phyloP scores from a whole-genome alignment of 2,797 vertebrate species.

The Sebastes alutus region DNA sequence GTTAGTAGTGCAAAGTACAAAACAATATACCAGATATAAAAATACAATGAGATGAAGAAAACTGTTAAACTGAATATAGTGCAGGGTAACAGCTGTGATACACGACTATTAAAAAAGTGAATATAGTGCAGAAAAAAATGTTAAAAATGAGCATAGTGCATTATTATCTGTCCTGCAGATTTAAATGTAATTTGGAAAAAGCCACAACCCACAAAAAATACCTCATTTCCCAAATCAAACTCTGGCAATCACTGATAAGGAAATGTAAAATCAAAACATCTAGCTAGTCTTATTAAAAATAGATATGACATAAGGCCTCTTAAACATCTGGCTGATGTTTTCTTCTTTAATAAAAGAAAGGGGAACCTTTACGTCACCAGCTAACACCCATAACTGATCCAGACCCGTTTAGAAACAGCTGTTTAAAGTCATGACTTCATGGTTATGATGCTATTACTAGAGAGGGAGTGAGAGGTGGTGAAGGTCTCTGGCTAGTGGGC shows the following conservation, averaged over 20 bases:
- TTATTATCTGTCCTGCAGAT: too few species aligned
- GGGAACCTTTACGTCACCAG: neutral
- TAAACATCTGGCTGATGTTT: neutral
- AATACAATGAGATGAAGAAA: too few species aligned
- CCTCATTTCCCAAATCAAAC: too few species aligned
- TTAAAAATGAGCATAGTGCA: too few species aligned
- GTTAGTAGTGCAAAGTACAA: too few species aligned
- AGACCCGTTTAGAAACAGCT: neutral
- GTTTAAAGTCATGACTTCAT: neutral
- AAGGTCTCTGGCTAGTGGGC: neutral
- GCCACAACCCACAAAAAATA: neutral
- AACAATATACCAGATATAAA: too few species aligned
- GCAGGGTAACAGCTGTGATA: too few species aligned
- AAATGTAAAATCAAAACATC: neutral
- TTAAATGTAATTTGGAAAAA: neutral
- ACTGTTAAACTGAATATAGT: too few species aligned
- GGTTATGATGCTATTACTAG: neutral
- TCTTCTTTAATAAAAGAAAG: neutral
- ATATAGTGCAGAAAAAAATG: too few species aligned
- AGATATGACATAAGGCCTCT: constrained; percentile 25
- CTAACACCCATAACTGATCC: neutral
- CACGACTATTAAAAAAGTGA: too few species aligned
- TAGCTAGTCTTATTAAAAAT: neutral
- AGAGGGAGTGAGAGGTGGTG: neutral
- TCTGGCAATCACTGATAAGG: too few species aligned